Conservation (phyloP, 2,888 invertebrate species). For the Nesidiocoris tenuis region DNA sequence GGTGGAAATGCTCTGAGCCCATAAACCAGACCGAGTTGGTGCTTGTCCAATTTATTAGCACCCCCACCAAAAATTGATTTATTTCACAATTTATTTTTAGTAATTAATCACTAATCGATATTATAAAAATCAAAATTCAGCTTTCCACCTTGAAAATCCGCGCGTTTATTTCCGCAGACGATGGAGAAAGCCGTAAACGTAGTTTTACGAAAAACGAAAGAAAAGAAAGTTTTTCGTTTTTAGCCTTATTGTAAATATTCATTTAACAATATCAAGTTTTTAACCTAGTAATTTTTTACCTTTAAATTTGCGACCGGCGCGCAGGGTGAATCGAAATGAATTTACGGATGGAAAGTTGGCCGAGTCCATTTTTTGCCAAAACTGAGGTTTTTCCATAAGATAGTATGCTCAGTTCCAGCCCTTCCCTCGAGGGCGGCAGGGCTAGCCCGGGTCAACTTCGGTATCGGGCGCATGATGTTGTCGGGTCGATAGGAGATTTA, state of each 20-base stretch:
- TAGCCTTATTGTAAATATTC: conserved; percentile 27
- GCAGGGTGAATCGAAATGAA: background rate
- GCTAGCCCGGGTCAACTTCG: too few relatives aligned
- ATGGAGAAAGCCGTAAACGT: conserved; percentile 3
- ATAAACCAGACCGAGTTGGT: conserved; percentile 34
- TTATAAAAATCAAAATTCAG: conserved; percentile 10
- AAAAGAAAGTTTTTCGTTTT: conserved; percentile 49
- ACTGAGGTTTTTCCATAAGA: too few relatives aligned
- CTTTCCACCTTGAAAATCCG: background rate
- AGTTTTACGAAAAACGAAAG: conserved; percentile 45
- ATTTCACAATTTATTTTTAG: conserved; percentile 12
- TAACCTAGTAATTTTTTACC: conserved; percentile 37
- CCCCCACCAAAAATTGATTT: conserved; percentile 32
- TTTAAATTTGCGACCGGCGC: conserved; percentile 1
- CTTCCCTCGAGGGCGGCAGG: too few relatives aligned
- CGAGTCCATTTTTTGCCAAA: too few relatives aligned
- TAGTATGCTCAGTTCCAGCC: too few relatives aligned
- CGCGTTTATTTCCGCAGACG: conserved; percentile 1
- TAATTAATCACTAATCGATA: conserved; percentile 19
- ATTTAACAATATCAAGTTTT: conserved; percentile 10
- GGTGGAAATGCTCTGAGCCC: conserved; percentile 46
- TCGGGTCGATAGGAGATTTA: too few relatives aligned
- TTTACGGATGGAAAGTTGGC: too few relatives aligned
- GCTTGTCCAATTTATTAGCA: conserved; percentile 40
- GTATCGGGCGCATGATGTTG: too few relatives aligned